These are phyloP conservation scores for Gerris lacustris DNA, from an alignment of 2,888 invertebrate genomes.

Conservation along the genomic window DNA sequence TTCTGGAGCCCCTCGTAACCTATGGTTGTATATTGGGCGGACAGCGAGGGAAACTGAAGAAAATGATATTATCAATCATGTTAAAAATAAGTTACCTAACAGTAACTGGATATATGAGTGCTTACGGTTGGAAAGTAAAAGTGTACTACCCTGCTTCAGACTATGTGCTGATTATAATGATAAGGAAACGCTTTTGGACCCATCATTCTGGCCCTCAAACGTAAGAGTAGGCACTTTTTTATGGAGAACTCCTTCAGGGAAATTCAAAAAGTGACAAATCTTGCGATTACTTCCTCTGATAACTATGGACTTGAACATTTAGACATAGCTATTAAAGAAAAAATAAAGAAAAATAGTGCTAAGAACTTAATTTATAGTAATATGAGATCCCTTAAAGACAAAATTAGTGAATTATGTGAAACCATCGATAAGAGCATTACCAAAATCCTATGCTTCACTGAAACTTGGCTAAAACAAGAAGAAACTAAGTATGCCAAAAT, in stretches of 20 bases:
- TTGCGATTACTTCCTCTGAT: too few species aligned
- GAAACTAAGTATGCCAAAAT: neutral
- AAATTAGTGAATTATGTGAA: neutral
- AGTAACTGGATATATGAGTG: neutral
- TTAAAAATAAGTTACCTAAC: neutral
- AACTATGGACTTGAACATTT: too few species aligned
- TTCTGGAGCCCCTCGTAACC: neutral
- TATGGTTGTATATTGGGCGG: neutral
- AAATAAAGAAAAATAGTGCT: neutral
- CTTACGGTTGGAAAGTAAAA: neutral
- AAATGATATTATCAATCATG: neutral
- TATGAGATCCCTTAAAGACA: neutral
- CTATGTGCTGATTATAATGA: neutral
- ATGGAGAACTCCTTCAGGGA: neutral
- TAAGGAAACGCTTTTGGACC: neutral
- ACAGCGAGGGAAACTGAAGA: neutral
- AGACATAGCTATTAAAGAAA: too few species aligned
- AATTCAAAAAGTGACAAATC: neutral
- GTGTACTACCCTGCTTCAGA: neutral
- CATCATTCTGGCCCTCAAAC: neutral
- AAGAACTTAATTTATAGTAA: neutral
- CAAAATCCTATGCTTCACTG: conserved; percentile 1
- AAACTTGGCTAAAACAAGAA: neutral
- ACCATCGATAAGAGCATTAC: neutral
- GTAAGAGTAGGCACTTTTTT: neutral